Evolutionary conservation across 37 sponge, comb jelly and placozoan species (phyloP).

Genomic region (Beroe forskalii): DNA sequence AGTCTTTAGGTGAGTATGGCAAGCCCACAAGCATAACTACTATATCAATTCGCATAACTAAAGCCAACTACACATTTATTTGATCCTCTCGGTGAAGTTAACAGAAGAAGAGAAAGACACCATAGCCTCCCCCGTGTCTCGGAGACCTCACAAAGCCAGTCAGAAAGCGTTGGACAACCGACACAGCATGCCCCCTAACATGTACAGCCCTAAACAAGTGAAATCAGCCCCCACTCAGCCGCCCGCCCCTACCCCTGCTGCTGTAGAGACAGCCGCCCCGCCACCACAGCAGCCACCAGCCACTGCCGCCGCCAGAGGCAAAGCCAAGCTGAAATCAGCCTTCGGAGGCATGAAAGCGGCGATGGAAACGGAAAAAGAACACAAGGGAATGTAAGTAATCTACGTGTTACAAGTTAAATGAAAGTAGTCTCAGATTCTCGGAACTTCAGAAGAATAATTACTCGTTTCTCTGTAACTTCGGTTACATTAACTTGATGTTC

Average conservation of each 20-base stretch:
- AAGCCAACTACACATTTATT: no score
- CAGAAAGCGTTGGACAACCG: constrained; percentile 33
- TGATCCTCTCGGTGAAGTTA: neutral
- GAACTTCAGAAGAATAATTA: no score
- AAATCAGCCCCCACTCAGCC: neutral
- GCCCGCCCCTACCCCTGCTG: neutral
- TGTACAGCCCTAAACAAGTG: constrained; percentile 9
- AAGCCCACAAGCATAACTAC: no score
- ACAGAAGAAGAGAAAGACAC: neutral
- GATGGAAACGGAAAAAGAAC: constrained; percentile 42
- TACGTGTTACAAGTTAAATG: neutral
- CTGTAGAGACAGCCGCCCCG: no score
- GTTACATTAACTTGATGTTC: no score
- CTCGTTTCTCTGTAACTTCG: no score
- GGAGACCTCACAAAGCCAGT: neutral
- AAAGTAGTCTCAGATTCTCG: no score
- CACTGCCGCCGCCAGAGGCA: neutral
- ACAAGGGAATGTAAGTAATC: constrained; percentile 49
- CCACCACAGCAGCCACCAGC: neutral
- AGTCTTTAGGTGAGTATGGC: no score
- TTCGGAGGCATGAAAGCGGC: constrained; percentile 41
- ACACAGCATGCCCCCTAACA: constrained; percentile 31
- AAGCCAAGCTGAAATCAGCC: constrained; percentile 26
- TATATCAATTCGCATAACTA: no score
- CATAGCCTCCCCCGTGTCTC: neutral